Evolutionary conservation across 2,888 invertebrate species (phyloP), one percentile per base, ranked within the genome.

Genomic region (Auanema sp.): DNA sequence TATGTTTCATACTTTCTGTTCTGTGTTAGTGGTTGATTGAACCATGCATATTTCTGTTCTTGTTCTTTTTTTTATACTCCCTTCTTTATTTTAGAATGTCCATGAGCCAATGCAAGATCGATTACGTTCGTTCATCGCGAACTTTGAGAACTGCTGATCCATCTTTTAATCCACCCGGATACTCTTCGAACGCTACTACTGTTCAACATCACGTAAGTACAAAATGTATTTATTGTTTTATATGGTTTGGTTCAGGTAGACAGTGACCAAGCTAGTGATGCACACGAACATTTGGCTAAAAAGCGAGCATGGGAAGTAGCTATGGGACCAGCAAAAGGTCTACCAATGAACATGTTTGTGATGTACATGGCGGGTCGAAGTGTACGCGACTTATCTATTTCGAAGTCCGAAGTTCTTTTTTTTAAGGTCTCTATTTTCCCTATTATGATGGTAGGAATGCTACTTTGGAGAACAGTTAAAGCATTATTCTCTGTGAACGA

Each of bases 391-490:
- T 51, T 11, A 18, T 51, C 12, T 51, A 51, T n/a, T 12, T n/a
- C 11, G 21, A 18, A 43, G n/a, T 43, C 14, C 12, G n/a, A n/a
- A n/a, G n/a, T n/a, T n/a, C n/a, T n/a, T n/a, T n/a, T n/a, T 16
- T 43, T 57, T 21, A 33, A 62, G 62, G 62, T 98, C 80, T 97
- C 96, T 0, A 97, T 99, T 79, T 97, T 99, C 82, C 98, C 98
- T 0, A 98, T 99, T 54, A 98, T 99, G 98, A 99, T 99, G 98
- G 95, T 99, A 10, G 96, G 95, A 50, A 98, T 99, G 98, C 89
- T 98, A 86, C 90, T 97, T 79, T 91, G 97, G 80, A 88, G 96
- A 68, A 97, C 97, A 1, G 89, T 97, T 25, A 96, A 97, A 86
- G 95, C 97, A 2, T 88, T 98, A 62, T 92, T 97, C 84, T 88